Base-by-base conservation (phyloP, 2,888 invertebrate species). In the Crossocerus cetratus region DNA sequence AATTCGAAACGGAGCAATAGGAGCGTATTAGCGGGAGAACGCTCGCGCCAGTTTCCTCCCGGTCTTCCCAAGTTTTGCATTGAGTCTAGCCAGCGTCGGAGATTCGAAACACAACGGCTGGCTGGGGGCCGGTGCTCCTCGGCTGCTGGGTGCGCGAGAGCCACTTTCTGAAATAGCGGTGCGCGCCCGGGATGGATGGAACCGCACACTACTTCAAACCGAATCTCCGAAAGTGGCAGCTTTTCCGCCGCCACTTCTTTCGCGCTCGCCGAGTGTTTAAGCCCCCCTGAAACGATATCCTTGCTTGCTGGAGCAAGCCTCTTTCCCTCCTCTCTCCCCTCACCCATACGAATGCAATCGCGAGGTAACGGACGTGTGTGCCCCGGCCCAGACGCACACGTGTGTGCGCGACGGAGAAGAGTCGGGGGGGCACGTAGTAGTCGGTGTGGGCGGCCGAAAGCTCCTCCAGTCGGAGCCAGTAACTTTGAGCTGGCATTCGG, bases 401-500 rank as follows among this genome's bases (percentile, higher is more conserved):
- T n/a, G 32, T 32, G 32, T 32, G 32, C n/a, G n/a, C n/a, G 32
- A 32, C 11, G 32, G 32, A 4, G 32, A 32, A 32, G 32, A 8
- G 32, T 32, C 32, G 32, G 49, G 4, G 43, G 5, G 49, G 49
- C 49, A 49, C 32, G 32, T 16, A 49, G 49, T 2, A 49, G 14
- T 49, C 49, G n/a, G n/a, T 16, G 49, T 49, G n/a, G 49, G 49
- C 16, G 16, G 8, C 16, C 49, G 49, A 49, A 49, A 49, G 49
- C n/a, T 49, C 16, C 49, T 14, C 49, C n/a, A 49, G 49, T 14
- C 49, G 49, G 3, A 16, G 4, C 14, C 57, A 63, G 74, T 74
- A 65, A 69, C 49, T 69, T 63, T 21, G 5, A 56, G 70, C 16
- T 58, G 58, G 69, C 58, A 78, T 74, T 74, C 69, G 69, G 64